Evolutionary conservation across 2,113 vertebrate genomes (phyloP), one percentile per base, ranked within the genome.

Genomic region (Lycaon pictus): DNA sequence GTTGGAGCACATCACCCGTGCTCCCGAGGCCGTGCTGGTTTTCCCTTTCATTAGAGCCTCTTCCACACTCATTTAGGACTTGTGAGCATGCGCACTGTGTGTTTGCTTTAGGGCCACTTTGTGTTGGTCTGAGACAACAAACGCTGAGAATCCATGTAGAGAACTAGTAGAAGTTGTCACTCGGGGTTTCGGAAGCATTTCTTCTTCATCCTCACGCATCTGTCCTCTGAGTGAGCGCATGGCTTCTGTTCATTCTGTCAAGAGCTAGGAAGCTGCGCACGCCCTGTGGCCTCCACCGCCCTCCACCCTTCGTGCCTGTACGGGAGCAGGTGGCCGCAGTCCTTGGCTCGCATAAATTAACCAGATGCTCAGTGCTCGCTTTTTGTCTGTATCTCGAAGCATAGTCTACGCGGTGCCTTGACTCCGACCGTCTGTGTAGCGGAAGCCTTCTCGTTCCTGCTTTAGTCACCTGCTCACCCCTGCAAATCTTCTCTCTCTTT

Each of bases 401-500:
- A 0, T 5, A 0, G 3, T 0, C 71, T 80, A 3, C 58, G 85
- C 90, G 3, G 60, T 53, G 86, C 35, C 95, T 94, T 0, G 32
- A 4, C 84, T 89, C 92, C 3, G 15, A 92, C 69, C 7, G 91
- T 84, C 96, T 87, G 63, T 74, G 9, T 65, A 23, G 35, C 43
- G n/a, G 88, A 4, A 0, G 32, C 83, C 35, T 9, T n/a, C 74
- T 88, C 32, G 1, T 88, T 97, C 93, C 96, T 95, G 86, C 95
- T 96, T 97, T 86, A 32, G 74, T 89, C 27, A 7, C 20, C 65
- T 98, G 51, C 97, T 97, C 81, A 37, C 98, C 69, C 48, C 4
- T 77, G 63, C 20, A 2, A 20, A 5, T 37, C 55, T 65, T 48
- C 83, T 80, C 74, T 77, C 76, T 82, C 87, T 96, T 25, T 88